These are phyloP conservation scores for Monodelphis domestica DNA, from an alignment of 2,797 vertebrate genomes.

Conservation along the genomic window DNA sequence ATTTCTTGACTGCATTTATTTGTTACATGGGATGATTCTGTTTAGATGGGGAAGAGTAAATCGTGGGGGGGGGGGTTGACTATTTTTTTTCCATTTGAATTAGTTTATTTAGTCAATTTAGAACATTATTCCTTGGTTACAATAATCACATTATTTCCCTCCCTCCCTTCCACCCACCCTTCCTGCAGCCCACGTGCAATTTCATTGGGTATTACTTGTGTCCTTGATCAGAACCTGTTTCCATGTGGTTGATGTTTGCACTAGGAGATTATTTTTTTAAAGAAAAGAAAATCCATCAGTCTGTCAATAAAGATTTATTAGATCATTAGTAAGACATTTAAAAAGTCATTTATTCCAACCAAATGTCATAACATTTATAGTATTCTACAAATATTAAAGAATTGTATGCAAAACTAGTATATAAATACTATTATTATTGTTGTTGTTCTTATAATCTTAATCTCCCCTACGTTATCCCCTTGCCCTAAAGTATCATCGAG, in stretches of 20 bases:
- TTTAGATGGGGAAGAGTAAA: not conserved
- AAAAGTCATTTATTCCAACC: not conserved
- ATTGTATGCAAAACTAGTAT: no score
- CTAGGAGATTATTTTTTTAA: no score
- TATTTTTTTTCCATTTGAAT: no score
- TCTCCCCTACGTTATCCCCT: not conserved
- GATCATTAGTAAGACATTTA: not conserved
- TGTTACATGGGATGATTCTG: not conserved
- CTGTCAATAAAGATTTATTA: not conserved
- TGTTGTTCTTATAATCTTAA: not conserved
- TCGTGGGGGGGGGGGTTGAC: not conserved
- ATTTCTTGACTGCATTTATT: not conserved
- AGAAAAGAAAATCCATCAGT: not conserved
- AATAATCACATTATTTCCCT: no score
- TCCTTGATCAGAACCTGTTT: no score
- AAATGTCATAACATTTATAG: not conserved
- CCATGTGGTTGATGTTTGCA: no score
- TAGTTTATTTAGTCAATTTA: no score
- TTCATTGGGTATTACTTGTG: no score
- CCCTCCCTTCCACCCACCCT: no score
- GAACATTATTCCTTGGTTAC: no score
- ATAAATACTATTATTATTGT: not conserved
- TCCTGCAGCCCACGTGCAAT: no score
- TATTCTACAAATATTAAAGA: not conserved
- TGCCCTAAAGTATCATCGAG: not conserved